Evolutionary conservation across 2,888 invertebrate genomes (phyloP), one percentile per base, ranked within the genome.

Genomic region (Seira musarum): DNA sequence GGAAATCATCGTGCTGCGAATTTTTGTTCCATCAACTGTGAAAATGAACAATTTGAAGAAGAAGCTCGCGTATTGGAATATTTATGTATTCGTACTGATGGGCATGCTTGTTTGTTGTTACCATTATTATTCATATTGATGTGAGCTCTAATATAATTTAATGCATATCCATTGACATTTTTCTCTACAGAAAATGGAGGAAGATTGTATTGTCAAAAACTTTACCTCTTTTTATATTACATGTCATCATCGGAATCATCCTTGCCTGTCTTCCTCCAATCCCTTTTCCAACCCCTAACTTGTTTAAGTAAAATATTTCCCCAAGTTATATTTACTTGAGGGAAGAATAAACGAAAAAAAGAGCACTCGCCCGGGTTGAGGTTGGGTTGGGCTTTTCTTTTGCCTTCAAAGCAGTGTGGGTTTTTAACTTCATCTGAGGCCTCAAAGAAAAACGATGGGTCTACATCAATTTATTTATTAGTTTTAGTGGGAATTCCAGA

Each of bases 201-300:
- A 49, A 13, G 49, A 49, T 49, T 49, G 49, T 13, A 49, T 49
- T 49, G 49, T 49, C 49, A 49, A 49, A 30, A 49, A 49, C 49
- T 49, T 49, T 30, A 30, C 30, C 30, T n/a, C 6, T 49, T n/a
- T 49, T 49, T 49, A n/a, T n/a, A 49, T n/a, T n/a, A 49, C 49
- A 49, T 49, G 49, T 49, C 49, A 49, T 49, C 49, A 49, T 49
- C 49, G 17, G 49, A 49, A 49, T 49, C 49, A 49, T 49, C 49
- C 5, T 49, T 30, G 30, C 30, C 8, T 30, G 30, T 30, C 30
- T 30, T 30, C 30, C 30, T 30, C 30, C 30, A 30, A 2, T 30
- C 30, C 30, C 30, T 30, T n/a, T n/a, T 8, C 30, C 30, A 30
- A 30, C 30, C 30, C 8, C 30, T 8, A 30, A 30, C 30, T 2